Evolutionary conservation across 2,113 vertebrate species (phyloP).

Genomic region (Entelurus aequoreus): DNA sequence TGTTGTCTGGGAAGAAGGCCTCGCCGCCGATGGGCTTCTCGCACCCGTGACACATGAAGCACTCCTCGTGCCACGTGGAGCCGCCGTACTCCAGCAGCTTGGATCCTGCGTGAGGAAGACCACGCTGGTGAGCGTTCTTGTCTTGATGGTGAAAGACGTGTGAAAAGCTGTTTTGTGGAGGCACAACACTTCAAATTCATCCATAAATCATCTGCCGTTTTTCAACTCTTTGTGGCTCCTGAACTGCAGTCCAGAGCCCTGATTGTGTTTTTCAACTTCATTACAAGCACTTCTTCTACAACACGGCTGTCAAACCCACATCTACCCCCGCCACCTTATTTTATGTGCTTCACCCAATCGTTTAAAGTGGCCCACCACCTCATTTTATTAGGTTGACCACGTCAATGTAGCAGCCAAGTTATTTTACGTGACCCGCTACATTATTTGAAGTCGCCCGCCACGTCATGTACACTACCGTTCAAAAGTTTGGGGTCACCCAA

Average conservation of each 20-base stretch:
- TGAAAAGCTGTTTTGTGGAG: conserved; percentile 13
- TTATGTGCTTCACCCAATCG: too few relatives aligned
- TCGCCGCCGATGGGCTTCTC: conserved; percentile 86
- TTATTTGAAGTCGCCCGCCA: too few relatives aligned
- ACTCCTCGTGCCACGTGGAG: conserved; percentile 89
- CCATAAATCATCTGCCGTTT: conserved; percentile 39
- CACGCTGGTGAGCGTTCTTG: not conserved
- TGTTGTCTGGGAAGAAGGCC: conserved; percentile 88
- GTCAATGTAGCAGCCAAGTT: too few relatives aligned
- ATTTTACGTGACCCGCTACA: too few relatives aligned
- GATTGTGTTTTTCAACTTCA: conserved; percentile 17
- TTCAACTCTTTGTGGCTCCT: conserved; percentile 35
- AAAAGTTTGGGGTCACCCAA: too few relatives aligned
- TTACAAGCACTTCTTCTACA: conserved; percentile 22
- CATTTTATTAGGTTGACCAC: too few relatives aligned
- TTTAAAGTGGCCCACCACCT: too few relatives aligned
- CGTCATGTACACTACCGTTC: too few relatives aligned
- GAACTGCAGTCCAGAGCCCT: conserved; percentile 10
- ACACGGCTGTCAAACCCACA: conserved; percentile 7
- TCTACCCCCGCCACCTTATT: too few relatives aligned
- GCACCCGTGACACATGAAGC: conserved; percentile 88
- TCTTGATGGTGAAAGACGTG: not conserved
- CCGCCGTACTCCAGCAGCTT: conserved; percentile 86
- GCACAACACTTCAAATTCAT: not conserved
- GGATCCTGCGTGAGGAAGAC: conserved; percentile 71